Evolutionary conservation across 2,888 invertebrate species (phyloP), one percentile per base, ranked within the genome.

Genomic region (Drosophila villosipedis): DNA sequence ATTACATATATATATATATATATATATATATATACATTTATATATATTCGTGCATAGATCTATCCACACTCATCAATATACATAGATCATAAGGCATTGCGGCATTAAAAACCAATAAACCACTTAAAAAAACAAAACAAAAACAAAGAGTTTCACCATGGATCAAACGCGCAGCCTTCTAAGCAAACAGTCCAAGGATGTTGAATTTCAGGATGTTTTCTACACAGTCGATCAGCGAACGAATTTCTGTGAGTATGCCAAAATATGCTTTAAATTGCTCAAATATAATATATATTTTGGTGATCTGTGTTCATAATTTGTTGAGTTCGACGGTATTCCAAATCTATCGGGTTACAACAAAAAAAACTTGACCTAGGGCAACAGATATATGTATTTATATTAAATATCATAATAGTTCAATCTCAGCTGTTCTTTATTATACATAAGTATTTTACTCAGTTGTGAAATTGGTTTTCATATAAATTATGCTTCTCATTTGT

Each of bases 201-300:
- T 93, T 60, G 93, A 93, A 72, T 93, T 93, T 74, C 93, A 93
- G 89, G 93, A 93, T 83, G 89, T 93, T 59, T 91, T 84, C 76
- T 93, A 92, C 54, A 91, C 91, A n/a, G 91, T 93, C 5, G 90
- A 90, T 68, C 82, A 91, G 70, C 91, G 89, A 53, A 91, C 88
- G 57, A 91, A 87, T 75, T 91, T 90, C 68, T 85, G 93, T 93
- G 81, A 93, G 93, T 89, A 71, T 22, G 16, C 9, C n/a, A 43
- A 16, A 31, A 14, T 87, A 49, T 14, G 22, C 2, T 22, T 7
- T 19, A 30, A 49, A 35, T 22, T n/a, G 16, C 7, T 25, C 9
- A 54, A 52, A 43, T 43, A 43, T 14, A 33, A 19, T 52, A 52
- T 35, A 25, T 25, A 14, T 3, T 47, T 14, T 14, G 7, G 7